Evolutionary conservation across 2,888 invertebrate species (phyloP).

Genomic region (Latrodectus hesperus): DNA sequence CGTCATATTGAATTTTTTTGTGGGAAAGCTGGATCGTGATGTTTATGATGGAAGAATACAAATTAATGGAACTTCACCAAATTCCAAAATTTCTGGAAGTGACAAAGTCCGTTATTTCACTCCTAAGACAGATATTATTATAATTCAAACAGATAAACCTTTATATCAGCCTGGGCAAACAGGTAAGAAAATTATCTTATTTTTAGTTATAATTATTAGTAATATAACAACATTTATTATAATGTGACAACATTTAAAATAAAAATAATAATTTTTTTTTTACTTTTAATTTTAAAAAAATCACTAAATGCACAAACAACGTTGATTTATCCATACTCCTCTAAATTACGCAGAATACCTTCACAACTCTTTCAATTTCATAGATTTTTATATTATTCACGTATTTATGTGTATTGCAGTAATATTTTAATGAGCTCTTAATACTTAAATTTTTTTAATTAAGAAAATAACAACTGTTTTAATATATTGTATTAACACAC

Average conservation of each 20-base stretch:
- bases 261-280: not conserved
- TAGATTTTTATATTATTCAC: too few species aligned
- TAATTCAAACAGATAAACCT: slow-evolving; percentile 65
- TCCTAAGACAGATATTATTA: slow-evolving; percentile 18
- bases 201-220: not conserved
- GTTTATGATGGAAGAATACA: slow-evolving; percentile 34
- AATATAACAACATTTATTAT: not conserved
- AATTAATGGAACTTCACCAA: slow-evolving; percentile 34
- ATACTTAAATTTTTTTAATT: too few species aligned
- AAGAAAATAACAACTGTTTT: too few species aligned
- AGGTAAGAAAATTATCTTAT: slow-evolving; percentile 30
- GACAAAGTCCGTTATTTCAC: slow-evolving; percentile 34
- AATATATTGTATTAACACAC: too few species aligned
- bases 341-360: too few species aligned
- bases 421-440: too few species aligned
- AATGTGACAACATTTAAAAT: not conserved
- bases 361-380: too few species aligned
- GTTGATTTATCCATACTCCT: not conserved
- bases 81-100: slow-evolving; percentile 19
- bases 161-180: slow-evolving; percentile 64
- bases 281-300: not conserved
- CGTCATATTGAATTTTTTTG: slow-evolving; percentile 1
- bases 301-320: not conserved
- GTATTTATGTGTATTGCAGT: too few species aligned
- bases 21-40: slow-evolving; percentile 5